Conservation (phyloP, 1,140 invertebrate species). For the Anoplolepis gracilipes region DNA sequence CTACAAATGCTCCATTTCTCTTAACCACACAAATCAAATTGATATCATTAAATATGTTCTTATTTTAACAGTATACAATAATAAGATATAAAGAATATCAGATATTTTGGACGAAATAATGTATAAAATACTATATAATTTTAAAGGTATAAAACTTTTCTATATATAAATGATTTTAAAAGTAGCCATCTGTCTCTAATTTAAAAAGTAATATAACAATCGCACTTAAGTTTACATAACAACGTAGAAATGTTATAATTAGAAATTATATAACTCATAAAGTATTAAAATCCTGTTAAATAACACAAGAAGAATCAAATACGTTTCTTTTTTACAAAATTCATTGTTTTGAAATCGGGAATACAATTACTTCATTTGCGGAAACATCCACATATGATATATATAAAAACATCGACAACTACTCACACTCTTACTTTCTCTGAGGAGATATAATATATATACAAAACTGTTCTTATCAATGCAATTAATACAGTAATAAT, state of each 20-base stretch:
- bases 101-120: not conserved
- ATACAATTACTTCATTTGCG: conserved; percentile 26
- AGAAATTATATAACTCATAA: conserved; percentile 9
- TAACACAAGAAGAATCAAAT: not conserved
- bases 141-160: not conserved
- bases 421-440: conserved; percentile 36
- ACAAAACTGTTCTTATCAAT: conserved; percentile 53
- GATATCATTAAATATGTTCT: not conserved
- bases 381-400: conserved; percentile 42
- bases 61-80: not conserved
- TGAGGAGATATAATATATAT: conserved; percentile 43
- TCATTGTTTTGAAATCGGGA: conserved; percentile 2
- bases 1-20: not conserved
- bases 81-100: conserved; percentile 13
- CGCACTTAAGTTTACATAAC: not conserved
- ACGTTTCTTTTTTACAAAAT: not conserved
- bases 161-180: not conserved
- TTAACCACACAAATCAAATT: conserved; percentile 21
- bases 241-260: conserved; percentile 17
- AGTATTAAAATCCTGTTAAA: not conserved
- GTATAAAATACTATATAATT: not conserved
- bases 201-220: not conserved
- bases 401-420: conserved; percentile 50
- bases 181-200: not conserved
- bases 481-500: conserved; percentile 37